Conservation (phyloP, 2,888 invertebrate species). For the Harpagoxenus sublaevis region DNA sequence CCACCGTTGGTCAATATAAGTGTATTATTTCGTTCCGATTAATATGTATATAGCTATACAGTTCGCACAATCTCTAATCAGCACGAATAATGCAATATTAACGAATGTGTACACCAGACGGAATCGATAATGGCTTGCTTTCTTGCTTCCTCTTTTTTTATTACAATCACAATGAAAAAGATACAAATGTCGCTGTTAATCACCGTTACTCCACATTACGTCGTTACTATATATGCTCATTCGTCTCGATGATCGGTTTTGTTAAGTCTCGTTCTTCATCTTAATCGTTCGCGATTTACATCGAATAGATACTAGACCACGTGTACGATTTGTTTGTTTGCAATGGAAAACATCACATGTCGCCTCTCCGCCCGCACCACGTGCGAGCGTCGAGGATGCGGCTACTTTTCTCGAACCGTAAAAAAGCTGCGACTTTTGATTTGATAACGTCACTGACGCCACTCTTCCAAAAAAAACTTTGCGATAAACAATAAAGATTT, state of each 20-base stretch:
- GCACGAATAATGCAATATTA: constrained; percentile 60
- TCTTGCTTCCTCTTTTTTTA: constrained; percentile 50
- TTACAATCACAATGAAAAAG: constrained; percentile 65
- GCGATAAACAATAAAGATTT: neutral
- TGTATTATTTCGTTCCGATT: constrained; percentile 51
- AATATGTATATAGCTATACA: constrained; percentile 64
- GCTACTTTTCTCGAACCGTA: constrained; percentile 14
- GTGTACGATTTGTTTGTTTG: constrained; percentile 11
- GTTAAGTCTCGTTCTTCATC: neutral
- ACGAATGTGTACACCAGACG: constrained; percentile 66
- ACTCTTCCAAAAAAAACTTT: constrained; percentile 4
- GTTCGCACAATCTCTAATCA: constrained; percentile 55
- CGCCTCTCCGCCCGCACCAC: neutral
- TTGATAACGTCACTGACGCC: constrained; percentile 4
- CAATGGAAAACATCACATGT: constrained; percentile 29
- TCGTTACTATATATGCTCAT: constrained; percentile 39
- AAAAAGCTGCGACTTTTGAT: constrained; percentile 33
- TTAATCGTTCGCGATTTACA: constrained; percentile 10
- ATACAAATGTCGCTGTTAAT: constrained; percentile 55
- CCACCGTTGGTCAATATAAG: constrained; percentile 57
- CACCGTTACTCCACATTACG: constrained; percentile 43
- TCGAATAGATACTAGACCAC: neutral
- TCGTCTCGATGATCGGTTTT: constrained; percentile 13
- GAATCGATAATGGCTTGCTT: constrained; percentile 63
- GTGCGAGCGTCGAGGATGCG: neutral